These are phyloP conservation scores for Xenentodon cancila DNA, from an alignment of 2,797 vertebrate species.

Conservation along the genomic window DNA sequence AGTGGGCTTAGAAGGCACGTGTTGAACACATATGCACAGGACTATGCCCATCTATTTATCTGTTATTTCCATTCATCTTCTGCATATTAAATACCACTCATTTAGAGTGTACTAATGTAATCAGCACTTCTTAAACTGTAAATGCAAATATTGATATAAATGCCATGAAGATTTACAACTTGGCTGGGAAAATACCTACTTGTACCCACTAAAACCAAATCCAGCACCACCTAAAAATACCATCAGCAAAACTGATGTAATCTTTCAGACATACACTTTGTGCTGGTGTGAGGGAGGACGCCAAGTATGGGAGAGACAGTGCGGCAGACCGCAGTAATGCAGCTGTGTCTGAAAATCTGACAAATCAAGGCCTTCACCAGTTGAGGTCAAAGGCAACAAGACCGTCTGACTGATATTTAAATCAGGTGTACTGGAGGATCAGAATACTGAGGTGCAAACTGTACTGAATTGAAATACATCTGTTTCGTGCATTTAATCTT, in stretches of 20 bases:
- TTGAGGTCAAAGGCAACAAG: conserved; percentile 34
- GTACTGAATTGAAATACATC: conserved; percentile 3
- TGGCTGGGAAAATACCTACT: conserved; percentile 61
- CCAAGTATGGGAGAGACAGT: conserved; percentile 55
- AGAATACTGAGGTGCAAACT: conserved; percentile 24
- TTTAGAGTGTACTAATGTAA: conserved; percentile 29
- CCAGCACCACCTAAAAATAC: conserved; percentile 59
- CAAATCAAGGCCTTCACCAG: conserved; percentile 52
- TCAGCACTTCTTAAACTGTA: conserved; percentile 39
- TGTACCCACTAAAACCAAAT: conserved; percentile 48
- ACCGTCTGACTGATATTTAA: conserved; percentile 37
- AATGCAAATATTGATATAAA: conserved; percentile 52
- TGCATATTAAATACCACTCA: conserved; percentile 32
- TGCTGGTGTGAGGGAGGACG: conserved; percentile 40
- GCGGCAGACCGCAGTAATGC: conserved; percentile 72
- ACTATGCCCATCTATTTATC: not conserved
- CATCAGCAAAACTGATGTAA: conserved; percentile 69
- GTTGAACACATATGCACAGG: not conserved
- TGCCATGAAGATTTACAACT: conserved; percentile 40
- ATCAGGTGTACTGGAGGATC: conserved; percentile 16
- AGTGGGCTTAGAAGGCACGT: conserved; percentile 5
- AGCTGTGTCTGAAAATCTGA: conserved; percentile 70
- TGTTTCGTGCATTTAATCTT: not conserved
- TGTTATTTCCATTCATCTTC: conserved; percentile 28
- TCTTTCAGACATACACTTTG: conserved; percentile 50